Evolutionary conservation across 37 sponge, comb jelly and placozoan species (phyloP), one percentile per base, ranked within the genome.

Genomic region (Halichondria panicea): DNA sequence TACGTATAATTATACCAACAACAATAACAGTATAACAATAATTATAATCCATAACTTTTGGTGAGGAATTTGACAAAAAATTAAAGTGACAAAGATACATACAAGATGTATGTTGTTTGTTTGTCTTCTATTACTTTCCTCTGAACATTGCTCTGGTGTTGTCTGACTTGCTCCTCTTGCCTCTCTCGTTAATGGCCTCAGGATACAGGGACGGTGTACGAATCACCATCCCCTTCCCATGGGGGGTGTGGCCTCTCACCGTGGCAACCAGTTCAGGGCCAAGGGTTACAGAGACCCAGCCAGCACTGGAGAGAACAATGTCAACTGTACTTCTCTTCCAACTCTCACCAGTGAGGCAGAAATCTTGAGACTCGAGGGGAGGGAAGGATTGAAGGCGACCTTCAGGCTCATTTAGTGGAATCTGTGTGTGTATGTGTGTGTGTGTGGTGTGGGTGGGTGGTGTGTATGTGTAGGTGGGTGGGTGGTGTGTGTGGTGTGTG

Each of bases 261-360:
- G 19, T 34, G 22, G 83, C 56, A 11, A 41, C 46, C 38, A 37
- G 21, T 1, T 39, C 65, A 1, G 22, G 18, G 5, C 80, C 84
- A 0, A 70, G 56, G 30, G 91, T 94, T 39, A 94, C 85, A 21
- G 85, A 82, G 8, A 90, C 85, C 91, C 91, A 94, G 3, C 94
- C 94, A 50, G 78, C 84, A 83, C 87, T 79, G 45, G 94, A 94
- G 25, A 94, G 65, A 40, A 94, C 50, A 22, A 94, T 43, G 32
- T 94, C 94, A 21, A 55, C 69, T 40, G 83, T 55, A 79, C 91
- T 87, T 39, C 50, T 13, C 36, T 70, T 83, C 91, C 83, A 87
- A 30, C 88, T 85, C 19, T 42, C 22, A 8, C 94, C 91, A 1
- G 36, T 44, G 18, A 94, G 15, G 5, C 45, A 57, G 45, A 87